Evolutionary conservation across 37 sponge, comb jelly and placozoan genomes (phyloP).

Genomic region (Agelas oroides): DNA sequence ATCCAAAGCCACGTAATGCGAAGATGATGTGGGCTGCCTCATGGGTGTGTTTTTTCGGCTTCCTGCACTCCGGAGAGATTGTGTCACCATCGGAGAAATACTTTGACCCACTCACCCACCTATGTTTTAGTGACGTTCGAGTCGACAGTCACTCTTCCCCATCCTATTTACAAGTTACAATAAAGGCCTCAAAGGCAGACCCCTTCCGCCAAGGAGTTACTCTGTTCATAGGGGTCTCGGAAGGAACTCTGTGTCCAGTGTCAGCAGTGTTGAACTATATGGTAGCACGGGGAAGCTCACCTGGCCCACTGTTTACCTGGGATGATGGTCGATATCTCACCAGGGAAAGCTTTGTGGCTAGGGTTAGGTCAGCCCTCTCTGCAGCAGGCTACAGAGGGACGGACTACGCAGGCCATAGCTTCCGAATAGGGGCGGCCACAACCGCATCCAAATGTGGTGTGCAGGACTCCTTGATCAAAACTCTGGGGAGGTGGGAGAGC

Average conservation of each 20-base stretch:
- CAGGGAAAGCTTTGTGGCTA: constrained; percentile 7
- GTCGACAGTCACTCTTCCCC: constrained; percentile 12
- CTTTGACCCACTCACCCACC: constrained; percentile 3
- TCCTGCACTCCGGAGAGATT: constrained; percentile 45
- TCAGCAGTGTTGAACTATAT: constrained; percentile 30
- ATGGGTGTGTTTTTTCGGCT: constrained; percentile 38
- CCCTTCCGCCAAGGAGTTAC: constrained; percentile 43
- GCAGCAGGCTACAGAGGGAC: neutral
- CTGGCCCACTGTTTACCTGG: constrained; percentile 11
- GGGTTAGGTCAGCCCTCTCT: neutral
- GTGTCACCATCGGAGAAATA: neutral
- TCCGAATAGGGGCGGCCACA: constrained; percentile 46
- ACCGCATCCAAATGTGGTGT: constrained; percentile 21
- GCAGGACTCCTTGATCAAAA: constrained; percentile 36
- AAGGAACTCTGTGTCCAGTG: constrained; percentile 36
- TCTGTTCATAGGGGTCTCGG: constrained; percentile 22
- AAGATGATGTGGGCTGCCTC: constrained; percentile 34
- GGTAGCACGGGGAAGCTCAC: neutral
- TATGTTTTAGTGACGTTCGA: neutral
- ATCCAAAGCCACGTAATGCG: too few relatives aligned
- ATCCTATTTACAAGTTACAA: neutral
- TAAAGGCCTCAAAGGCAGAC: constrained; percentile 46
- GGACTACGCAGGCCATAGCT: constrained; percentile 29
- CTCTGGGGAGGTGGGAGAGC: constrained; percentile 41
- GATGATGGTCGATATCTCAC: too few relatives aligned